Conservation (phyloP, 2,888 invertebrate genomes). For the Monochamus alternatus region DNA sequence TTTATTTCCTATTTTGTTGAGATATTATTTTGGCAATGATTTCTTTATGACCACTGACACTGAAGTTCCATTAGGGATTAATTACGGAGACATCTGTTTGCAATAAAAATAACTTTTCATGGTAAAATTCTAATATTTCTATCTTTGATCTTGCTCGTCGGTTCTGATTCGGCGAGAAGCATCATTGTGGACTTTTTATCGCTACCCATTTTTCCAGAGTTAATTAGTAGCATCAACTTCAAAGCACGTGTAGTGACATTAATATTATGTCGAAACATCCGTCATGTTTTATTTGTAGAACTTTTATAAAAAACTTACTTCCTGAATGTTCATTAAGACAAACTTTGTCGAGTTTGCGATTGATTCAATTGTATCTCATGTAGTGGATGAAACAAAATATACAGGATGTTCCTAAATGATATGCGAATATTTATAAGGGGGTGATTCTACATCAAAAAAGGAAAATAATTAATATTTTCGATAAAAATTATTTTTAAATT, state of each 20-base stretch:
- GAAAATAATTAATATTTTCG: no score
- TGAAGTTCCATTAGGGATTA: constrained; percentile 2
- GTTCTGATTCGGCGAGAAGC: not conserved
- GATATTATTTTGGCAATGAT: constrained; percentile 17
- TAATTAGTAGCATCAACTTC: not conserved
- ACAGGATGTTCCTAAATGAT: no score
- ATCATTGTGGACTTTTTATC: not conserved
- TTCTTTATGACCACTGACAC: not conserved
- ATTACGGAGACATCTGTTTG: constrained; percentile 1
- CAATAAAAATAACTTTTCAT: not conserved
- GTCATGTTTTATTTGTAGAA: not conserved
- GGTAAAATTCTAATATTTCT: not conserved
- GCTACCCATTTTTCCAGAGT: not conserved
- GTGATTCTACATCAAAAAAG: no score
- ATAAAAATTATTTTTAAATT: no score
- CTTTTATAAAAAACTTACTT: no score
- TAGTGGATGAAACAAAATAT: no score
- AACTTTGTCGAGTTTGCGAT: no score
- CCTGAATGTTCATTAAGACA: no score
- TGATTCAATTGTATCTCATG: no score
- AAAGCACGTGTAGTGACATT: not conserved
- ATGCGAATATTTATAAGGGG: no score
- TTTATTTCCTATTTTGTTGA: constrained; percentile 24
- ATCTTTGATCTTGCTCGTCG: not conserved
- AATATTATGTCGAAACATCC: not conserved